Percentiles rank a stretch among this genome's conserved stretches.
Evolutionary conservation across 2,113 vertebrate genomes (phyloP).

Genomic region (Callionymus lyra): DNA sequence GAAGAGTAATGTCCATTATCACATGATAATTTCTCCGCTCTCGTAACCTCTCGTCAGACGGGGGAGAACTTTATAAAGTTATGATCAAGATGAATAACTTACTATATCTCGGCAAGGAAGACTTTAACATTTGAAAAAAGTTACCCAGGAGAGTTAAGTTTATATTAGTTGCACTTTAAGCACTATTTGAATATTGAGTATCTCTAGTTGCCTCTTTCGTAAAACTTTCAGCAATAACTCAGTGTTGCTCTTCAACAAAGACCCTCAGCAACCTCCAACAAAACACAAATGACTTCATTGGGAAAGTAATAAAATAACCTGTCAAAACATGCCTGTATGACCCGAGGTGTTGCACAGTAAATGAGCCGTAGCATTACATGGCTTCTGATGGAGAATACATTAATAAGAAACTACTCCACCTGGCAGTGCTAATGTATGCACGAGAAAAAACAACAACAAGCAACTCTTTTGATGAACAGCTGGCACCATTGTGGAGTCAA

Average conservation of each 20-base stretch:
- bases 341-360: conserved; percentile 39
- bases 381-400: conserved; percentile 40
- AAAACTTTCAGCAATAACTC: too few species aligned
- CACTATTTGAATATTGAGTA: too few species aligned
- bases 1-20: too few species aligned
- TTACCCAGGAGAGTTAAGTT: too few species aligned
- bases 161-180: too few species aligned
- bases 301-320: conserved; percentile 46
- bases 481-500: not conserved
- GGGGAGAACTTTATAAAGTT: too few species aligned
- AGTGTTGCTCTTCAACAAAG: not conserved
- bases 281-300: conserved; percentile 16
- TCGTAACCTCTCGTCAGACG: too few species aligned
- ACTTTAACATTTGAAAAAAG: too few species aligned
- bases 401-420: conserved; percentile 45
- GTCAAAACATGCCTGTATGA: conserved; percentile 41
- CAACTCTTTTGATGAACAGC: not conserved
- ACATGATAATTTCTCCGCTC: too few species aligned
- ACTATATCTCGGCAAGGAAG: too few species aligned
- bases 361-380: conserved; percentile 54
- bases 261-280: conserved; percentile 11
- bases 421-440: conserved; percentile 48
- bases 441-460: conserved; percentile 26
- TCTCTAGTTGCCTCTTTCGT: too few species aligned
- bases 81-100: too few species aligned